A percentile compares a stretch with the other conserved stretches of the same genome.
These are phyloP conservation scores for Bombus waltoni DNA, from an alignment of 1,140 invertebrate genomes.

Conservation along the genomic window DNA sequence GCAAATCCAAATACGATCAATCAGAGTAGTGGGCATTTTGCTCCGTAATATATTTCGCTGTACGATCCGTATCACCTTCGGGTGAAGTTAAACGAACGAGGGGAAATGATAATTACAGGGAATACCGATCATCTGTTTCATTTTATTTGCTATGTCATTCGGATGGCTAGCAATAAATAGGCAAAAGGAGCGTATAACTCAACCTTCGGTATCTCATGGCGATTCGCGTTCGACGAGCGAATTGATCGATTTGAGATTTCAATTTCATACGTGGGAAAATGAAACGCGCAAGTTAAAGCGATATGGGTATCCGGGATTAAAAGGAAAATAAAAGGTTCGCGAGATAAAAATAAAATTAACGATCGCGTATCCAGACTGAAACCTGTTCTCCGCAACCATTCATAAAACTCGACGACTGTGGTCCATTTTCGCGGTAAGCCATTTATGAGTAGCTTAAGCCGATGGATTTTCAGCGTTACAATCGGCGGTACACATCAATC, in stretches of 20 bases:
- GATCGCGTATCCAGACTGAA: not conserved
- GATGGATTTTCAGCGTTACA: not conserved
- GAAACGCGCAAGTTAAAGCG: not conserved
- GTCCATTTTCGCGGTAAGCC: not conserved
- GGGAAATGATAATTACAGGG: slow-evolving; percentile 9
- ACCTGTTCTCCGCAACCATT: slow-evolving; percentile 33
- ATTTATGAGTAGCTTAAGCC: not conserved
- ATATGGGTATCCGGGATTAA: not conserved
- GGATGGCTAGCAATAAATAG: not conserved
- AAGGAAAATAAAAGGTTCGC: slow-evolving; percentile 39
- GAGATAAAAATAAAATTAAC: slow-evolving; percentile 16
- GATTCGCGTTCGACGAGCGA: not conserved
- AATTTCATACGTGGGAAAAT: not conserved
- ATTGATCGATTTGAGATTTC: not conserved
- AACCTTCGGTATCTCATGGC: too few relatives aligned
- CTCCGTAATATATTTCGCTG: not conserved
- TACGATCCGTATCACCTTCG: not conserved
- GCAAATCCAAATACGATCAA: slow-evolving; percentile 6
- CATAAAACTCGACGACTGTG: slow-evolving; percentile 32
- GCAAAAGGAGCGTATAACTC: not conserved
- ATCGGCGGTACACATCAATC: slow-evolving; percentile 22
- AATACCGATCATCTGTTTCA: not conserved
- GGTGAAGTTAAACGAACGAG: slow-evolving; percentile 1
- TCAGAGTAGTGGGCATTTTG: slow-evolving; percentile 6
- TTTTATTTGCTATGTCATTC: not conserved